Evolutionary conservation across 2,797 vertebrate species (phyloP).

Genomic region (Pangasius macronema): DNA sequence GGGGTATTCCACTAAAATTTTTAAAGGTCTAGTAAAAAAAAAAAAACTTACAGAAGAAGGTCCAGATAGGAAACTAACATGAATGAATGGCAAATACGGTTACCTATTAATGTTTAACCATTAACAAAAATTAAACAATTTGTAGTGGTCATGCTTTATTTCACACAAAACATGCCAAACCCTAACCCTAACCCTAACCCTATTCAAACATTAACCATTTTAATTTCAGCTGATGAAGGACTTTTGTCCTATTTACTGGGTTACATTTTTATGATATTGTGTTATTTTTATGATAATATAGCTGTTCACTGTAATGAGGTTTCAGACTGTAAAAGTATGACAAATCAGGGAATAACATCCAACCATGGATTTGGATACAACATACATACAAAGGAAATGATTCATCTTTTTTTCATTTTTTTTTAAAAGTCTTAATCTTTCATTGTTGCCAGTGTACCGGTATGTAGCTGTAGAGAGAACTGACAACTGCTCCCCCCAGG

Average conservation of each 20-base stretch:
- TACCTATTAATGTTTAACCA: neutral
- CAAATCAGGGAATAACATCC: neutral
- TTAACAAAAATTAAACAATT: neutral
- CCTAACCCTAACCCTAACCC: no score
- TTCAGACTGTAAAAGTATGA: neutral
- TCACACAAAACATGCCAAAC: neutral
- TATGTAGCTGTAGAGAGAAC: slow-evolving; percentile 2
- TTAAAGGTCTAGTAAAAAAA: neutral
- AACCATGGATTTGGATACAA: neutral
- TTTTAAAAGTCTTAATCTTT: neutral
- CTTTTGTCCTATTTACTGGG: neutral
- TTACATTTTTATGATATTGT: neutral
- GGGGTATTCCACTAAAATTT: neutral
- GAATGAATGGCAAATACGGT: neutral
- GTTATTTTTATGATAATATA: neutral
- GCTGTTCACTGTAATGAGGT: neutral
- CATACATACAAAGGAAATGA: neutral
- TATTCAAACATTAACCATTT: neutral
- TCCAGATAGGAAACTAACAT: neutral
- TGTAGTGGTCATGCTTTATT: neutral
- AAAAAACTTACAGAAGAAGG: no score
- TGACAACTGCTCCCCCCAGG: neutral
- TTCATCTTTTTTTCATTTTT: neutral
- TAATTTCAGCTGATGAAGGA: neutral
- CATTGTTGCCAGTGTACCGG: neutral